Evolutionary conservation across 2,113 vertebrate genomes (phyloP).

Genomic region (Rousettus leschenaultii): DNA sequence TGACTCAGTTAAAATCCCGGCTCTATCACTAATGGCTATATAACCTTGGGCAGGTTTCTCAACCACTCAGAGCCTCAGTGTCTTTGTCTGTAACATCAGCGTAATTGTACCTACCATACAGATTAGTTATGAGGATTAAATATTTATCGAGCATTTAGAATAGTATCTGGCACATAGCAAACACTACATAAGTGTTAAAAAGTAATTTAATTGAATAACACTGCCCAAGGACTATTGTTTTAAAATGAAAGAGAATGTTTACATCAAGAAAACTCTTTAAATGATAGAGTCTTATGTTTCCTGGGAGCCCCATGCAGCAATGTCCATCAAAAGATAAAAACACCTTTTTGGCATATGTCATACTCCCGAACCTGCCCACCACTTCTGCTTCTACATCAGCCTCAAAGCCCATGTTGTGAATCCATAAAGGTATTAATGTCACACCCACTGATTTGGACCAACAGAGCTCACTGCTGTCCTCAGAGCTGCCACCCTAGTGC

Average conservation of each 20-base stretch:
- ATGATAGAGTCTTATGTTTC: neutral
- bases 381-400: neutral
- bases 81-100: neutral
- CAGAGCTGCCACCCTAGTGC: neutral
- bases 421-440: neutral
- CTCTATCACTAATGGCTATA: neutral
- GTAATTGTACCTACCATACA: neutral
- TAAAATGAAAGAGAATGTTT: neutral
- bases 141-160: neutral
- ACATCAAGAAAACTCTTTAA: neutral
- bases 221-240: neutral
- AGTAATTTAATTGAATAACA: neutral
- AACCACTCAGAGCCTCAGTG: neutral
- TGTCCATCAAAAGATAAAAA: neutral
- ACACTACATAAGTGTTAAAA: neutral
- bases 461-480: neutral
- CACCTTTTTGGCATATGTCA: neutral
- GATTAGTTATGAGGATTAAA: neutral
- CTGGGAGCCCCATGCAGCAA: neutral
- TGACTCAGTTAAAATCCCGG: neutral
- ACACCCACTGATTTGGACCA: neutral
- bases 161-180: neutral
- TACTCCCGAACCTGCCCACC: neutral
- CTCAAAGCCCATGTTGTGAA: neutral
- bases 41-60: neutral